phyloP scores from a whole-genome alignment of 92 coral and sea anemone species.

The Paramuricea clavata region DNA sequence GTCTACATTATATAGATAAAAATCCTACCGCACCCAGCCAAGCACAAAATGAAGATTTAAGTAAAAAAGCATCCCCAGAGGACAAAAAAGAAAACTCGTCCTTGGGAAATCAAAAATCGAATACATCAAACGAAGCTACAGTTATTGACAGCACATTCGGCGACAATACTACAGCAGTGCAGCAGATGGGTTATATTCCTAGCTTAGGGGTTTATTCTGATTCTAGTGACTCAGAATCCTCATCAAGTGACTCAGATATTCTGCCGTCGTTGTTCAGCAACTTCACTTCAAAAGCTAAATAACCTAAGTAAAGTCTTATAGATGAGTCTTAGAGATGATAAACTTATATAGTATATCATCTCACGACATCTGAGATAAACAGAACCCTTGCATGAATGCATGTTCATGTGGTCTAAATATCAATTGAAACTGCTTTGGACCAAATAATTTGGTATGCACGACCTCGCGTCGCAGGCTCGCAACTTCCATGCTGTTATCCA shows the following conservation, averaged over 20 bases:
- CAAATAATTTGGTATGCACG: too few relatives aligned
- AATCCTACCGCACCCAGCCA: not conserved
- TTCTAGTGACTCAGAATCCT: constrained; percentile 93
- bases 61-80: not conserved
- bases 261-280: constrained; percentile 41
- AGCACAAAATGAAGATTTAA: not conserved
- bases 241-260: constrained; percentile 78
- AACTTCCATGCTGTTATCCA: too few relatives aligned
- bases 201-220: constrained; percentile 92
- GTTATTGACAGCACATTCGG: constrained; percentile 9
- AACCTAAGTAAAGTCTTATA: too few relatives aligned
- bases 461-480: too few relatives aligned
- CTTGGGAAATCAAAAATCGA: not conserved
- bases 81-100: not conserved
- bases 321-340: too few relatives aligned
- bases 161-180: not conserved
- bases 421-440: too few relatives aligned
- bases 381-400: too few relatives aligned
- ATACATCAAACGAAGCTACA: not conserved
- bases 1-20: constrained; percentile 5
- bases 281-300: constrained; percentile 11
- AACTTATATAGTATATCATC: too few relatives aligned
- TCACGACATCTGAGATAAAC: too few relatives aligned
- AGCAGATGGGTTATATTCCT: constrained; percentile 69
- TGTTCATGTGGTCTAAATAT: too few relatives aligned